Conservation (phyloP, 2,888 invertebrate genomes). For the Hoplodrina blanda region DNA sequence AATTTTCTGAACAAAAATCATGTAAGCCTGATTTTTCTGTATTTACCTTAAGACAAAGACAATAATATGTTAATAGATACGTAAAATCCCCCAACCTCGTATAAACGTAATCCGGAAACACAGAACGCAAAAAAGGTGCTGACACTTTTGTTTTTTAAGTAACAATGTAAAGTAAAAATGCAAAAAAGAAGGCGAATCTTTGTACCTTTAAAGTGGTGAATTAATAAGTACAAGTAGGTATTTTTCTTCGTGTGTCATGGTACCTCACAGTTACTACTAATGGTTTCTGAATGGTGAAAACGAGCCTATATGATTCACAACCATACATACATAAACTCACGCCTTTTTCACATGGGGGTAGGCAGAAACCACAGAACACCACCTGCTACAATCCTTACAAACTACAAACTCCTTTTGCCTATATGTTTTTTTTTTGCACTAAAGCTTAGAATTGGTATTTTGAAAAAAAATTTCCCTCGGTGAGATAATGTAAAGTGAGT, state of each 20-base stretch:
- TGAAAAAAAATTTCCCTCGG: too few species aligned
- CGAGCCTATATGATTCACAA: background rate
- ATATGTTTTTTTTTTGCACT: too few species aligned
- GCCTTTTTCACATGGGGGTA: too few species aligned
- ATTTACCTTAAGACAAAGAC: conserved; percentile 23
- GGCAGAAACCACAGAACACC: too few species aligned
- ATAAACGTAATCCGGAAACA: conserved; percentile 53
- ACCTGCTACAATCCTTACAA: too few species aligned
- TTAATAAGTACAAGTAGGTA: conserved; percentile 73
- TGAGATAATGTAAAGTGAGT: too few species aligned
- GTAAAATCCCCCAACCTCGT: conserved; percentile 33
- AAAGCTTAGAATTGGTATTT: too few species aligned
- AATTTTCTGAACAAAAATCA: conserved; percentile 4
- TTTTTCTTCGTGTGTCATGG: conserved; percentile 67
- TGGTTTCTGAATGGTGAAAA: background rate
- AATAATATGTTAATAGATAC: conserved; percentile 42
- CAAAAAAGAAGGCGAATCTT: conserved; percentile 71
- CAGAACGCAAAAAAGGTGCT: conserved; percentile 55
- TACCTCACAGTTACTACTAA: conserved; percentile 64
- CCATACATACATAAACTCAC: too few species aligned
- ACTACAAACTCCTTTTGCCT: too few species aligned
- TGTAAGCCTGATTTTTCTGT: conserved; percentile 10
- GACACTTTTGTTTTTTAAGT: conserved; percentile 72
- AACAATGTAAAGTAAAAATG: conserved; percentile 69
- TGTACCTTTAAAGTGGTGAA: conserved; percentile 70